phyloP scores from a whole-genome alignment of 2,888 invertebrate species.

The Patella caerulea region DNA sequence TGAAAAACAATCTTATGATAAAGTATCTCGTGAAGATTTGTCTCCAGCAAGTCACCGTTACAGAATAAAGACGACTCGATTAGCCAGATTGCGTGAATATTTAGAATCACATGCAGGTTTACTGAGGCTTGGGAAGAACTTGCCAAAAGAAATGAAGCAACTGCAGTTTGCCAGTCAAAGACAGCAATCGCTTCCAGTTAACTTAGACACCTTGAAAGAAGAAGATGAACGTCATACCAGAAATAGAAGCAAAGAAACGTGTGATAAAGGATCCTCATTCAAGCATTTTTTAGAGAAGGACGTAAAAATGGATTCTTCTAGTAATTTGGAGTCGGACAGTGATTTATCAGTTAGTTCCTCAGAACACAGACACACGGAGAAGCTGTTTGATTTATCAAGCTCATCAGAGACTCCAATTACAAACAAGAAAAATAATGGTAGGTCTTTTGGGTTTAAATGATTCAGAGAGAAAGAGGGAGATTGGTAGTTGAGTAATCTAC shows the following conservation, averaged over 20 bases:
- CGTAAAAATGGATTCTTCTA: not conserved
- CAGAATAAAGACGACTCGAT: not conserved
- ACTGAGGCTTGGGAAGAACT: constrained; percentile 6
- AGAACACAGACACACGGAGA: no score
- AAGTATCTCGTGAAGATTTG: no score
- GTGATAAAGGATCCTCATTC: constrained; percentile 27
- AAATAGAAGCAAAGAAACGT: constrained; percentile 11
- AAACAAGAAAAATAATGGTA: no score
- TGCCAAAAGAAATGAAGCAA: constrained; percentile 19
- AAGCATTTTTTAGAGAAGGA: constrained; percentile 31
- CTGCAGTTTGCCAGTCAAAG: constrained; percentile 46
- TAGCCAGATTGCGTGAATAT: constrained; percentile 32
- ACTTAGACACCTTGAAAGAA: constrained; percentile 59
- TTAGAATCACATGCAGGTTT: constrained; percentile 26
- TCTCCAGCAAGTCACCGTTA: no score
- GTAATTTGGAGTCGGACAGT: constrained; percentile 12
- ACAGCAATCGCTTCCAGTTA: constrained; percentile 61
- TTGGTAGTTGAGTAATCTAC: no score
- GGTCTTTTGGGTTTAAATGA: no score
- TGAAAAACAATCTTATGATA: no score
- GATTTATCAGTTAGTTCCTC: no score
- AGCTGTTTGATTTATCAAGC: no score
- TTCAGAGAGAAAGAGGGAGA: no score
- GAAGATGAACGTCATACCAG: constrained; percentile 50
- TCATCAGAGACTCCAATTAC: no score